Percentiles rank a stretch among this genome's conserved stretches.
These are phyloP conservation scores for Corynorhinus townsendii DNA, from an alignment of 2,113 vertebrate genomes.

Conservation along the genomic window DNA sequence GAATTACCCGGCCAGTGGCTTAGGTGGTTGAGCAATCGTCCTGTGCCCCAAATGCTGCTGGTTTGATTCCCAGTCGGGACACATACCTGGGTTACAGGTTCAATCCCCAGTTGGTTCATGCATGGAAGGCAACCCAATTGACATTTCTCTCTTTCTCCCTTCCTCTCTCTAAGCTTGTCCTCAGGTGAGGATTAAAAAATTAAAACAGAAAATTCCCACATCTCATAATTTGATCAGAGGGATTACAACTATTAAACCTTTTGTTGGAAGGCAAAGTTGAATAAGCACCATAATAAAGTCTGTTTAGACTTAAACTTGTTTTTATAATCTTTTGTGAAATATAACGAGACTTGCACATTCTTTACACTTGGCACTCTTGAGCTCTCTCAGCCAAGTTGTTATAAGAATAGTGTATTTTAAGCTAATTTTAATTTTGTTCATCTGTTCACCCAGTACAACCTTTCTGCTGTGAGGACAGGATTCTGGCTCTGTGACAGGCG, in stretches of 20 bases:
- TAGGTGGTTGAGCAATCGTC: background rate
- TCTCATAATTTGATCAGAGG: background rate
- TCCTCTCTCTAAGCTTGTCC: background rate
- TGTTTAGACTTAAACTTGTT: conserved; percentile 3
- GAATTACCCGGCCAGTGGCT: background rate
- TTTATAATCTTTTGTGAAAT: background rate
- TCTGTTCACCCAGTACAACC: conserved; percentile 67
- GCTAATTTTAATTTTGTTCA: conserved; percentile 66
- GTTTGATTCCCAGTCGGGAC: background rate
- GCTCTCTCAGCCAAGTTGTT: conserved; percentile 35
- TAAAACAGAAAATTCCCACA: background rate
- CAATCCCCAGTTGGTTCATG: background rate
- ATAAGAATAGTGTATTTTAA: conserved; percentile 62
- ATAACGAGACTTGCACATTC: conserved; percentile 34
- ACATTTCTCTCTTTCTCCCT: background rate
- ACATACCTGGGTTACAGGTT: background rate
- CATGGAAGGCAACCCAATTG: background rate
- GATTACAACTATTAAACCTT: conserved; percentile 32
- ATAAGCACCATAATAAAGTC: background rate
- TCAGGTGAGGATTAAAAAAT: background rate
- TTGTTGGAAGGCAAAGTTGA: conserved; percentile 39
- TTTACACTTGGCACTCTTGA: conserved; percentile 48
- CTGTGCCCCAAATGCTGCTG: background rate
- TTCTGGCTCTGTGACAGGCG: conserved; percentile 62
- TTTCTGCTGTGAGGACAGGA: conserved; percentile 66